These are phyloP conservation scores for Drosophila hamatofila DNA, from an alignment of 2,888 invertebrate species.

Conservation along the genomic window DNA sequence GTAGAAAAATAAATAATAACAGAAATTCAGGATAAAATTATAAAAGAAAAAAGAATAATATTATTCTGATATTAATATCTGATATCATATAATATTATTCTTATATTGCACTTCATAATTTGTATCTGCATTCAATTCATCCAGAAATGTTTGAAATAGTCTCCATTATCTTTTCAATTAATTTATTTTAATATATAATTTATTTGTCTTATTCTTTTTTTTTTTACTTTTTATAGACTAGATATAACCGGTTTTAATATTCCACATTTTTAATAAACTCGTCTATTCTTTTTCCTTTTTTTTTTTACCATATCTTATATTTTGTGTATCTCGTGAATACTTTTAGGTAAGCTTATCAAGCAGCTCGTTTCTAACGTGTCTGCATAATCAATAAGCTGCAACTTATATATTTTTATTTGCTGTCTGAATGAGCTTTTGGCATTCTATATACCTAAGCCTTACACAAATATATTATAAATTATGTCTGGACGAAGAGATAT, in stretches of 20 bases:
- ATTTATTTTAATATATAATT: background rate
- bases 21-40: background rate
- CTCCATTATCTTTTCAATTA: background rate
- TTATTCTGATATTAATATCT: too few species aligned
- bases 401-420: background rate
- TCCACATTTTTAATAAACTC: background rate
- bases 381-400: slow-evolving; percentile 15
- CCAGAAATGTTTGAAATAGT: background rate
- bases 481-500: background rate
- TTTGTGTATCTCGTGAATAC: background rate
- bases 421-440: background rate
- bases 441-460: too few species aligned
- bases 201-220: background rate
- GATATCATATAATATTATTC: background rate
- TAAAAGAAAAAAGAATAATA: too few species aligned
- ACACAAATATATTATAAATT: too few species aligned
- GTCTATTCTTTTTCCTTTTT: background rate
- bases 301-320: background rate
- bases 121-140: background rate
- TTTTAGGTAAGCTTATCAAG: slow-evolving; percentile 5
- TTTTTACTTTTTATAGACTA: background rate
- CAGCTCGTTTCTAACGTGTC: background rate
- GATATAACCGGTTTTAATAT: background rate
- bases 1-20: background rate
- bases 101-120: background rate